Percentiles rank a stretch among this genome's conserved stretches.
phyloP scores from a whole-genome alignment of 2,888 invertebrate genomes.

The Thymelicus sylvestris region DNA sequence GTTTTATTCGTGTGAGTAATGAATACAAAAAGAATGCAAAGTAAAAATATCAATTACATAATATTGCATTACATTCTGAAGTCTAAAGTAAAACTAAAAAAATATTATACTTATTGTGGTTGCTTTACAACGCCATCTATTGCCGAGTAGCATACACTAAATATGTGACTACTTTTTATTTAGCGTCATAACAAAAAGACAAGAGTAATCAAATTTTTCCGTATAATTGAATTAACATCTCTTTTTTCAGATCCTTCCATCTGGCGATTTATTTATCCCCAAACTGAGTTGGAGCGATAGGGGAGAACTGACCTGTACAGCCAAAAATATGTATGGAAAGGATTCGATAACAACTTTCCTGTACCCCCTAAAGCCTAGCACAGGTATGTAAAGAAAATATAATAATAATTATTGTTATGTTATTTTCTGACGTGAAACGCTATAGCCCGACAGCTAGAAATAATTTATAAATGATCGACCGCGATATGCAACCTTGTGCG shows the following conservation, averaged over 20 bases:
- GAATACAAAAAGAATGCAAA: too few species aligned
- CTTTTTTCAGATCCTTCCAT: conserved; percentile 82
- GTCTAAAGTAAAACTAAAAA: too few species aligned
- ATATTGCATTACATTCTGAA: too few species aligned
- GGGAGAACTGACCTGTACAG: conserved; percentile 92
- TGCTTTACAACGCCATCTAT: background rate
- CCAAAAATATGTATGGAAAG: conserved; percentile 86
- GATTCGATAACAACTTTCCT: conserved; percentile 88
- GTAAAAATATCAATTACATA: too few species aligned
- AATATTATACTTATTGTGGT: too few species aligned
- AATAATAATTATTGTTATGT: background rate
- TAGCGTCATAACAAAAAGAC: background rate
- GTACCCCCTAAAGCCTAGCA: conserved; percentile 84
- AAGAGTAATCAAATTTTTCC: background rate
- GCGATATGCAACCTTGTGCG: background rate
- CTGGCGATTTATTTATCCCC: conserved; percentile 91
- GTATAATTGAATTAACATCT: background rate
- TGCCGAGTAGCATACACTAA: background rate
- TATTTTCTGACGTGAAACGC: background rate
- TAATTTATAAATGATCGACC: background rate
- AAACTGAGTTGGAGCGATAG: conserved; percentile 91
- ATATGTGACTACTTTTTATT: background rate
- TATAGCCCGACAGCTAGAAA: background rate
- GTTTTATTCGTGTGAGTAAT: too few species aligned
- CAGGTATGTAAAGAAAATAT: conserved; percentile 32